Evolutionary conservation across 2,113 vertebrate genomes (phyloP), one percentile per base, ranked within the genome.

Genomic region (Etia nguti): DNA sequence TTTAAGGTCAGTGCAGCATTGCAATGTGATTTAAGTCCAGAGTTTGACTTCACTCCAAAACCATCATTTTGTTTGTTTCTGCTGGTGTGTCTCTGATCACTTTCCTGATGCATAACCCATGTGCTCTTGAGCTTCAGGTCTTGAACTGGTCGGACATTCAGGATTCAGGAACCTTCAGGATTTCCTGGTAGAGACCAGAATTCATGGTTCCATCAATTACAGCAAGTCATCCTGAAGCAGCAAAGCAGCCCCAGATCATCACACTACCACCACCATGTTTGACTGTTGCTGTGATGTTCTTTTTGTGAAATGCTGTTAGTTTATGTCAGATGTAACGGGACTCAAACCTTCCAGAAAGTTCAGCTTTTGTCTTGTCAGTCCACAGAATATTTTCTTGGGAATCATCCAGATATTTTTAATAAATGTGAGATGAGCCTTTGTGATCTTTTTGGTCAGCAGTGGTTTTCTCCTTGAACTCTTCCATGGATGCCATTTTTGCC

Each of bases 21-120:
- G 10, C 20, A 38, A 22, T 38, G 20, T 65, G 38, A 65, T 65
- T 65, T 38, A 38, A 65, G n/a, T 68, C 20, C 34, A 38, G 7
- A 68, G 34, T 68, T 68, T 68, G 62, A 68, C 36, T 22, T 41
- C 20, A 38, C 11, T 15, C 34, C 20, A 68, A 41, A 68, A 41
- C 13, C n/a, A 68, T 68, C n/a, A 68, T 68, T 68, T 68, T 68
- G 12, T 70, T 38, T 38, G 36, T 65, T 36, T 65, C 60, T 38
- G 18, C 31, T 65, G 60, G 18, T 36, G 31, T 65, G 60, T 65
- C 16, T 65, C 60, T 36, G 31, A 12, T 12, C 59, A 62, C n/a
- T 62, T 31, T 62, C 31, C 31, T n/a, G 59, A 34, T 62, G 59
- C 2, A 62, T 20, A 62, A 34, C 34, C 2, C 6, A 62, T 3